Conservation (phyloP, 2,797 vertebrate genomes). For the Darevskia nairensis region DNA sequence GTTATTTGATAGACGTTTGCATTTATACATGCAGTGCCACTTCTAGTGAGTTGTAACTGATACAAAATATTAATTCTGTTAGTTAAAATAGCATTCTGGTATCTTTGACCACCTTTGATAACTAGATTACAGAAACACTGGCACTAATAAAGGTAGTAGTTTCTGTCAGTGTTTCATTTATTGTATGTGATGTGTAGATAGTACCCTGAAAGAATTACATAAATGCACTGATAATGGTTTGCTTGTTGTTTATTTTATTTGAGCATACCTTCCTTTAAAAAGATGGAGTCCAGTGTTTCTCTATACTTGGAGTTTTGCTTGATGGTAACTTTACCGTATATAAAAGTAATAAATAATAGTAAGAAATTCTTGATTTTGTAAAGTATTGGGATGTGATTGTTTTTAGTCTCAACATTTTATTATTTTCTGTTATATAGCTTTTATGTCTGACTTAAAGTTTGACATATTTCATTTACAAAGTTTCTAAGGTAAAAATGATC, state of each 20-base stretch:
- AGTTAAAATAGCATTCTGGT: constrained; percentile 8
- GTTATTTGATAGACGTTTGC: not conserved
- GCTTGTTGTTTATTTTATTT: constrained; percentile 34
- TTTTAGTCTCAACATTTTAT: not conserved
- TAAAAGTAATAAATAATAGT: not conserved
- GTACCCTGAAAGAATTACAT: not conserved
- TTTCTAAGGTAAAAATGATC: constrained; percentile 10
- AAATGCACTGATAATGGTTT: constrained; percentile 19
- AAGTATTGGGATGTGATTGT: not conserved
- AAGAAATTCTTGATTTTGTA: not conserved
- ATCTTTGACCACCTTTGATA: not conserved
- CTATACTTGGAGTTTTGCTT: constrained; percentile 54
- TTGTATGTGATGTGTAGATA: constrained; percentile 12
- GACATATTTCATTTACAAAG: constrained; percentile 20
- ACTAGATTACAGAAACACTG: not conserved
- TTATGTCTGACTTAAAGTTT: not conserved
- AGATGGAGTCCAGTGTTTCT: not conserved
- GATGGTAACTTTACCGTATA: not conserved
- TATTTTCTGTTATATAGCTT: not conserved
- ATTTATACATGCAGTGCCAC: constrained; percentile 32
- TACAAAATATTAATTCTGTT: not conserved
- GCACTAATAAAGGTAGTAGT: not conserved
- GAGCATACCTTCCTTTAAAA: not conserved
- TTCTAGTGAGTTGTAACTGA: not conserved
- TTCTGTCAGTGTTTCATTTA: not conserved